Percentiles rank a stretch among this genome's conserved stretches.
Conservation (phyloP, 2,888 invertebrate species). For the Arge pagana region DNA sequence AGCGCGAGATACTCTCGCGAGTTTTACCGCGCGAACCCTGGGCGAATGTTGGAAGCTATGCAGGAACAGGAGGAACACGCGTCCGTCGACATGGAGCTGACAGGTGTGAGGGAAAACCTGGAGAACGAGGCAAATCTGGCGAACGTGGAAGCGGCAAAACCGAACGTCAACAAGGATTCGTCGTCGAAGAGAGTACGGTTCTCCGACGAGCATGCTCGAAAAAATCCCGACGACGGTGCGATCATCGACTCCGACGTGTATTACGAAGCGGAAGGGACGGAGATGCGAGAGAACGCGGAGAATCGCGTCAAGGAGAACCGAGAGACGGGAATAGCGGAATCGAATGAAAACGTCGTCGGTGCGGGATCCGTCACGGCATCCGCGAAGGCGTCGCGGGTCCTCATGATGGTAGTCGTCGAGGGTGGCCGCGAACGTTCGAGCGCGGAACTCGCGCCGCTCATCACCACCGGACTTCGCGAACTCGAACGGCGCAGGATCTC, state of each 20-base stretch:
- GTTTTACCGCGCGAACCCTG: constrained; percentile 18
- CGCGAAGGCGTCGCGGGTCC: constrained; percentile 37
- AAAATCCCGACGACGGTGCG: constrained; percentile 27
- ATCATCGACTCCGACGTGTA: neutral
- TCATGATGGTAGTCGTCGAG: constrained; percentile 52
- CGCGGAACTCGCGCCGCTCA: constrained; percentile 40
- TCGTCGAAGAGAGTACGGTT: constrained; percentile 42
- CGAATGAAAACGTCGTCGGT: neutral
- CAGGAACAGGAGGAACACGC: constrained; percentile 23
- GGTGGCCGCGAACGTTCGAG: constrained; percentile 34
- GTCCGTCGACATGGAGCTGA: constrained; percentile 4
- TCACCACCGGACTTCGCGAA: constrained; percentile 46
- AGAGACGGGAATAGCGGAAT: neutral
- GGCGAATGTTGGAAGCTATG: constrained; percentile 30
- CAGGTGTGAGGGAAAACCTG: constrained; percentile 11
- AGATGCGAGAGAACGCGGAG: constrained; percentile 26
- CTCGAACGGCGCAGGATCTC: constrained; percentile 32
- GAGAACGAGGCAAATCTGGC: neutral
- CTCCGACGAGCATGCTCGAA: constrained; percentile 40
- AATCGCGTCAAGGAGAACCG: constrained; percentile 32
- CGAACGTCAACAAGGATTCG: constrained; percentile 26
- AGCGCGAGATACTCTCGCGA: constrained; percentile 7
- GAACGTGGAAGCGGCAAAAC: neutral
- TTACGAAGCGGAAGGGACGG: neutral
- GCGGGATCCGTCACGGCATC: neutral